Conservation (phyloP, 2,113 vertebrate genomes). For the Mustelus asterias region DNA sequence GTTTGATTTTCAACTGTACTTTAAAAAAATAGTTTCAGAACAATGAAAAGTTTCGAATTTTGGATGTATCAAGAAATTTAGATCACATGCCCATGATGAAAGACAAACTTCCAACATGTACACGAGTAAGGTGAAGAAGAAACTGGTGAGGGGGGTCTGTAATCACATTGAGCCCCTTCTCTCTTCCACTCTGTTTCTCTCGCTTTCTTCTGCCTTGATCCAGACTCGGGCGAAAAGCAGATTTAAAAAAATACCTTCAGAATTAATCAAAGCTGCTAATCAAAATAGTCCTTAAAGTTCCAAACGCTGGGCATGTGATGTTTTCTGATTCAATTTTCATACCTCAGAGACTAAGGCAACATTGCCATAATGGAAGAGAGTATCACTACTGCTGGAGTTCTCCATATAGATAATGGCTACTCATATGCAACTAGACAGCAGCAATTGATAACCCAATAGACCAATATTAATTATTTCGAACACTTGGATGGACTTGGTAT, state of each 20-base stretch:
- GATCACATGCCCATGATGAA: neutral
- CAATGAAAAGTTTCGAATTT: neutral
- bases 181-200: neutral
- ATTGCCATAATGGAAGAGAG: no score
- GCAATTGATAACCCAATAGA: neutral
- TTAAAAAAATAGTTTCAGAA: neutral
- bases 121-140: neutral
- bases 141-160: neutral
- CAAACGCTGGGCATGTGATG: neutral
- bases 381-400: no score
- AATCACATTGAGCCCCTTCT: neutral
- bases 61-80: neutral
- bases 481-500: neutral
- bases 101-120: neutral
- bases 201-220: neutral
- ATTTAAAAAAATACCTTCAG: neutral
- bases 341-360: neutral
- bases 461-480: neutral
- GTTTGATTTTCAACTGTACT: neutral
- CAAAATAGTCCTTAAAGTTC: neutral
- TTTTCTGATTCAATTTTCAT: neutral
- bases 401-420: neutral
- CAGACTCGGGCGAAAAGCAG: neutral
- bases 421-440: neutral
- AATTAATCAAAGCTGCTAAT: neutral